Percentiles rank a stretch among this genome's conserved stretches.
phyloP scores from a whole-genome alignment of 1,140 invertebrate genomes.

The Oncopodura yosiiana region DNA sequence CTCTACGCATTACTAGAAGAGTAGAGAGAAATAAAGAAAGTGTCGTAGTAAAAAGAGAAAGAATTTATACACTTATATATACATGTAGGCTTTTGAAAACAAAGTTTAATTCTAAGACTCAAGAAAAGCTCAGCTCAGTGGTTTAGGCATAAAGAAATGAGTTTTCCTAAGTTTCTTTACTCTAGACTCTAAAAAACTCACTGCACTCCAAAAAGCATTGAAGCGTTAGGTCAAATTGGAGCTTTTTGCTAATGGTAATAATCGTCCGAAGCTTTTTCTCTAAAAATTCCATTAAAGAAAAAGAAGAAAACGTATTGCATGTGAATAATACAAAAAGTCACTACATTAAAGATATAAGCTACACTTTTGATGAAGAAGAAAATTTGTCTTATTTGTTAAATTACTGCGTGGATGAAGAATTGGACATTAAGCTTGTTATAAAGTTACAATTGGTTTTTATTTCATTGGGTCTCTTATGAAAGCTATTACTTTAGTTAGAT shows the following conservation, averaged over 20 bases:
- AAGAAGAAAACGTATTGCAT: neutral
- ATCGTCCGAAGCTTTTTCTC: slow-evolving; percentile 9
- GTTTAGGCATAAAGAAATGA: too few species aligned
- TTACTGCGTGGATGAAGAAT: too few species aligned
- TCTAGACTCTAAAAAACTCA: neutral
- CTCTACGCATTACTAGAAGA: neutral
- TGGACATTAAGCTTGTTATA: too few species aligned
- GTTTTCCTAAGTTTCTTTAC: too few species aligned
- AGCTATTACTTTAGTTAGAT: too few species aligned
- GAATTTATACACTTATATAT: too few species aligned
- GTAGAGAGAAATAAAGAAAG: neutral
- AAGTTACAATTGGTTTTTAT: too few species aligned
- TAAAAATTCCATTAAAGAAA: slow-evolving; percentile 2
- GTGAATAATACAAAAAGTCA: slow-evolving; percentile 5
- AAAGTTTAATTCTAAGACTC: slow-evolving; percentile 1
- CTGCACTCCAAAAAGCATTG: slow-evolving; percentile 29
- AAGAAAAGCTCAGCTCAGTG: slow-evolving; percentile 4
- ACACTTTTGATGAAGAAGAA: too few species aligned
- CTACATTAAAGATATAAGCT: too few species aligned
- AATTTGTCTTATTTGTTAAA: too few species aligned
- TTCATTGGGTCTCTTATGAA: too few species aligned
- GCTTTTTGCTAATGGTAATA: slow-evolving; percentile 17
- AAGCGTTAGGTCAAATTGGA: neutral
- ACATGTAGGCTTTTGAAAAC: too few species aligned
- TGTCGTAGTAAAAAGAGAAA: slow-evolving; percentile 1